phyloP scores from a whole-genome alignment of 2,888 invertebrate genomes.

The Drosophila atripex region DNA sequence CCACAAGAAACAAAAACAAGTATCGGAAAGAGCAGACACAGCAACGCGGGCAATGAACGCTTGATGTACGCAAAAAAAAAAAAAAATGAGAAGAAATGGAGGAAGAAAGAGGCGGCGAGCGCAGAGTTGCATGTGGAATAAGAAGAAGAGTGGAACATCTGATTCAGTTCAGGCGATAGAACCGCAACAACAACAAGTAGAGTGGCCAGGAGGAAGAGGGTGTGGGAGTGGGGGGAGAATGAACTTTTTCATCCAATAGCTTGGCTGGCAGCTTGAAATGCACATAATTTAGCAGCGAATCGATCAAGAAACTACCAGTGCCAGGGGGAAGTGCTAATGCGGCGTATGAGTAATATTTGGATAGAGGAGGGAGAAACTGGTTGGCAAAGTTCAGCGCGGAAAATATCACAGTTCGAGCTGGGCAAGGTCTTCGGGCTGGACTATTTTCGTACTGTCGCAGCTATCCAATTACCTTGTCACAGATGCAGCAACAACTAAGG shows the following conservation, averaged over 20 bases:
- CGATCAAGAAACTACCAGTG: slow-evolving; percentile 2
- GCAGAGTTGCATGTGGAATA: slow-evolving; percentile 16
- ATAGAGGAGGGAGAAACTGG: slow-evolving; percentile 38
- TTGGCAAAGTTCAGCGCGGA: slow-evolving; percentile 38
- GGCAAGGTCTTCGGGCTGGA: slow-evolving; percentile 42
- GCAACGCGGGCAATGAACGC: slow-evolving; percentile 77
- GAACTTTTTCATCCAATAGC: slow-evolving; percentile 51
- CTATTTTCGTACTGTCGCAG: slow-evolving; percentile 45
- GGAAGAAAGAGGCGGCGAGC: slow-evolving; percentile 51
- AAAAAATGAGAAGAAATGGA: slow-evolving; percentile 31
- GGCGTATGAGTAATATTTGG: slow-evolving; percentile 62
- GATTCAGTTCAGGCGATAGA: slow-evolving; percentile 68
- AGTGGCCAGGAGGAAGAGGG: neutral
- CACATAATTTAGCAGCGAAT: slow-evolving; percentile 57
- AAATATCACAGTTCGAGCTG: slow-evolving; percentile 68
- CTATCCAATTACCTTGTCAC: slow-evolving; percentile 64
- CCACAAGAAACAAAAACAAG: slow-evolving; percentile 24
- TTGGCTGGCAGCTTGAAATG: slow-evolving; percentile 49
- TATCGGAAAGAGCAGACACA: slow-evolving; percentile 32
- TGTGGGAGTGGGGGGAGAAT: too few species aligned
- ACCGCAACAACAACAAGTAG: neutral
- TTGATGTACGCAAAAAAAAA: slow-evolving; percentile 74
- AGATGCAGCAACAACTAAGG: slow-evolving; percentile 32
- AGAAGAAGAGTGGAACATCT: slow-evolving; percentile 53
- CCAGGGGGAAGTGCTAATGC: slow-evolving; percentile 25